These are phyloP conservation scores for Lapara coniferarum DNA, from an alignment of 2,888 invertebrate genomes.

Conservation along the genomic window DNA sequence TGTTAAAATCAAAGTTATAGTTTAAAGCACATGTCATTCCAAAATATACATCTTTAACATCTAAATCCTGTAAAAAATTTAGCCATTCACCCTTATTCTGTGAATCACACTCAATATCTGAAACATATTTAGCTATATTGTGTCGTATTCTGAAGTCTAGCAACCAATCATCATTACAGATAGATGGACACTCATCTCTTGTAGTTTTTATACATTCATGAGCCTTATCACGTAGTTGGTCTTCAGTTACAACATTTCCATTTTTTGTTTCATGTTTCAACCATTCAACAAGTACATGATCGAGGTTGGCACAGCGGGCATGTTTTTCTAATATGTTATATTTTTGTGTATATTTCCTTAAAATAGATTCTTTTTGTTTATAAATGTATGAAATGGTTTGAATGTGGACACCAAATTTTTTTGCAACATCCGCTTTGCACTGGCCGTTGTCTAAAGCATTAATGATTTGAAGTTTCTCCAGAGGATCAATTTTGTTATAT, in stretches of 20 bases:
- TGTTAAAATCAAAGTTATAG: conserved; percentile 43
- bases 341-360: conserved; percentile 47
- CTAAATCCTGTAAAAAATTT: conserved; percentile 37
- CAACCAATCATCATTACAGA: conserved; percentile 49
- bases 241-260: conserved; percentile 44
- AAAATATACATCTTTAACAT: conserved; percentile 45
- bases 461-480: conserved; percentile 49
- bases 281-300: conserved; percentile 50
- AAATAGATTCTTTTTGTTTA: conserved; percentile 47
- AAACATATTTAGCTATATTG: conserved; percentile 45
- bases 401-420: conserved; percentile 48
- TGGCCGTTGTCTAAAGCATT: conserved; percentile 52
- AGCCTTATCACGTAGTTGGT: conserved; percentile 42
- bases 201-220: conserved; percentile 43
- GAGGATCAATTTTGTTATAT: conserved; percentile 44
- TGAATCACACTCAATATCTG: conserved; percentile 36
- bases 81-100: conserved; percentile 44
- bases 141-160: conserved; percentile 47
- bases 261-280: conserved; percentile 42
- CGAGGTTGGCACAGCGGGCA: conserved; percentile 43
- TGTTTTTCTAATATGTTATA: conserved; percentile 40
- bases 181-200: conserved; percentile 39
- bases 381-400: conserved; percentile 49
- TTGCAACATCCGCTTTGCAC: conserved; percentile 49
- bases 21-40: conserved; percentile 47